These are phyloP conservation scores for Sphaeramia orbicularis DNA, from an alignment of 2,797 vertebrate genomes.

Conservation along the genomic window DNA sequence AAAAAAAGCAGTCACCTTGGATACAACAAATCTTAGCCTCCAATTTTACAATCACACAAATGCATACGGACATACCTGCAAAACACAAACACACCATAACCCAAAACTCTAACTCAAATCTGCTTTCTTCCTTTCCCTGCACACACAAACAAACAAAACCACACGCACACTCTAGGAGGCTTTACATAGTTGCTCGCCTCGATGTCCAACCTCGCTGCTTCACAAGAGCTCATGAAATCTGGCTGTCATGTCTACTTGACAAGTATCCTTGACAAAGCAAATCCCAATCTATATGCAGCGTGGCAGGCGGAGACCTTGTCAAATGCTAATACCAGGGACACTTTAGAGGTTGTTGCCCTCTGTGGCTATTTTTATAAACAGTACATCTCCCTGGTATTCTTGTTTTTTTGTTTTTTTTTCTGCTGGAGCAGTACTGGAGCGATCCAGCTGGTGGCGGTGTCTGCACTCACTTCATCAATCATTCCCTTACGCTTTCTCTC, in stretches of 20 bases:
- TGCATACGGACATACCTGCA: slow-evolving; percentile 14
- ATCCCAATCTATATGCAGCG: slow-evolving; percentile 82
- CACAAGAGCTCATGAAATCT: slow-evolving; percentile 74
- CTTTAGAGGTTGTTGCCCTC: slow-evolving; percentile 78
- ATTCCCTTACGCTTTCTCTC: slow-evolving; percentile 69
- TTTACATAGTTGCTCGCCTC: slow-evolving; percentile 54
- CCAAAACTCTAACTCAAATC: slow-evolving; percentile 46
- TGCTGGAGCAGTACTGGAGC: slow-evolving; percentile 77
- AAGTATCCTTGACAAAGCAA: slow-evolving; percentile 84
- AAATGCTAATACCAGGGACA: slow-evolving; percentile 83
- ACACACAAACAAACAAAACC: slow-evolving; percentile 24
- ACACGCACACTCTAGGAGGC: slow-evolving; percentile 54
- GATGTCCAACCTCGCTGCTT: slow-evolving; percentile 62
- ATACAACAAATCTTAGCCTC: slow-evolving; percentile 56
- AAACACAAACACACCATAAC: slow-evolving; percentile 37
- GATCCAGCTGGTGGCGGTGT: slow-evolving; percentile 87
- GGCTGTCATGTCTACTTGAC: slow-evolving; percentile 78
- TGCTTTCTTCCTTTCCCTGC: slow-evolving; percentile 30
- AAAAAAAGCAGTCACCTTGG: slow-evolving; percentile 62
- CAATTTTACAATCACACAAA: slow-evolving; percentile 55
- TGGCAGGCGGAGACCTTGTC: slow-evolving; percentile 78
- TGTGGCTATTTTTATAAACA: slow-evolving; percentile 69
- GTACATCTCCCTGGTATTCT: slow-evolving; percentile 22
- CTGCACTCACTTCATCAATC: slow-evolving; percentile 86
- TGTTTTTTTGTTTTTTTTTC: slow-evolving; percentile 49